Conservation (phyloP, 2,888 invertebrate genomes). For the Yponomeuta malinellus region DNA sequence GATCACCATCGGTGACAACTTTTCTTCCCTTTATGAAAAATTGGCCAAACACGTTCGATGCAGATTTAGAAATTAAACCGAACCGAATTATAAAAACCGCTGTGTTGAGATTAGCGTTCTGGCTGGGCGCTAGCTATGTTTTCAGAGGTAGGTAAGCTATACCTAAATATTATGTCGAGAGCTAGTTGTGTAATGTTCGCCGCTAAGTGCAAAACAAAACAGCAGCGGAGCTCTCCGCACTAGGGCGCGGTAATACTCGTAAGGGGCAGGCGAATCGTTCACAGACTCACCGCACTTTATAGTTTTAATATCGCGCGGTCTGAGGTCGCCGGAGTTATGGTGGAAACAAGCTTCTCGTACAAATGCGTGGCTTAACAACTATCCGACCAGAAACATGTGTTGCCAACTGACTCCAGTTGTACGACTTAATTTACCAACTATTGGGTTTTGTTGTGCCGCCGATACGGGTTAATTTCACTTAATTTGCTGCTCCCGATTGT, state of each 20-base stretch:
- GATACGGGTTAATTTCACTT: constrained; percentile 25
- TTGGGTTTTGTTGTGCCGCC: constrained; percentile 33
- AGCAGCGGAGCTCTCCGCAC: not conserved
- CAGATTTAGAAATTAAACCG: not conserved
- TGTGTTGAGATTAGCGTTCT: constrained; percentile 24
- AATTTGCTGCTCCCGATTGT: constrained; percentile 12
- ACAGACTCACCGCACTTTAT: constrained; percentile 59
- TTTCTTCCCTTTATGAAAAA: too few relatives aligned
- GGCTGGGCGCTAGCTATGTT: not conserved
- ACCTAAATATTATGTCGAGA: not conserved
- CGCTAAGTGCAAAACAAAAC: not conserved
- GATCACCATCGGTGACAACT: too few relatives aligned
- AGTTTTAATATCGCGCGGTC: constrained; percentile 69
- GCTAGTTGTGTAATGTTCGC: not conserved
- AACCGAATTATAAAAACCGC: constrained; percentile 26
- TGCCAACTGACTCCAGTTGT: constrained; percentile 32
- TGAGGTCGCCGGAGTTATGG: constrained; percentile 52
- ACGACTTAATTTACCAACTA: constrained; percentile 34
- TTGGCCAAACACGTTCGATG: too few relatives aligned
- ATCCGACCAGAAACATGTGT: constrained; percentile 34
- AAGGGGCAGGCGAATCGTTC: constrained; percentile 30
- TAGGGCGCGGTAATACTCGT: constrained; percentile 31
- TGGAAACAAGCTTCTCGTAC: constrained; percentile 51
- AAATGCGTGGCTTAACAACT: constrained; percentile 45
- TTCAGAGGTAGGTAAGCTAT: not conserved